Evolutionary conservation across 2,888 invertebrate species (phyloP), one percentile per base, ranked within the genome.

Genomic region (Tetranychus piercei): DNA sequence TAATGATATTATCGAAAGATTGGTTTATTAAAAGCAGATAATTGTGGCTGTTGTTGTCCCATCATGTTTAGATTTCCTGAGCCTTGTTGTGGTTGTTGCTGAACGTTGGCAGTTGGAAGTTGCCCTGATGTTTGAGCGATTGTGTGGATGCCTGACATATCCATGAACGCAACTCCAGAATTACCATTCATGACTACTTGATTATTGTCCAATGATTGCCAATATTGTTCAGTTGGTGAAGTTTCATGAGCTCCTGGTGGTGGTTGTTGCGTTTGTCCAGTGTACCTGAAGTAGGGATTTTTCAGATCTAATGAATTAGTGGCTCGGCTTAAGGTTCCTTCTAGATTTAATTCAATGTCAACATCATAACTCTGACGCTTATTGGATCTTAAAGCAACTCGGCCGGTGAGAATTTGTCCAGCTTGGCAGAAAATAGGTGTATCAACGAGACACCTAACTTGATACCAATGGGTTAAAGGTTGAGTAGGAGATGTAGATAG

Each of bases 281-380:
- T 93, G 81, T 94, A 95, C 81, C 85, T 81, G 80, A 85, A 85
- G 79, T 82, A 84, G 8, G 85, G 85, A 80, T 85, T 85, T 80
- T 85, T 85, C 77, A 99, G 86, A 83, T 99, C 97, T 81, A 99
- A 86, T 20, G 92, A 92, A 82, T 97, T 97, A 77, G 88, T 88
- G 66, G 93, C 91, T 77, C 89, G 88, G 22, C 84, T 83, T 76
- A 88, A 88, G 15, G 92, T 92, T 66, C 94, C 94, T 82, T 94
- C 94, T 77, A 95, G 87, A 79, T 88, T 88, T 79, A 97, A 84
- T 80, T 94, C 94, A 82, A 99, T 95, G 20, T 95, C 94, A 4
- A 99, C 96, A 85, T 99, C 97, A 81, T 99, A 99, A 80, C 96
- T 96, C 85, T 99, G 99, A 82, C 94, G 88, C 83, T 93, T 92